These are phyloP conservation scores for Sceliomorpha sp. DNA, from an alignment of 2,888 invertebrate species.

Conservation along the genomic window DNA sequence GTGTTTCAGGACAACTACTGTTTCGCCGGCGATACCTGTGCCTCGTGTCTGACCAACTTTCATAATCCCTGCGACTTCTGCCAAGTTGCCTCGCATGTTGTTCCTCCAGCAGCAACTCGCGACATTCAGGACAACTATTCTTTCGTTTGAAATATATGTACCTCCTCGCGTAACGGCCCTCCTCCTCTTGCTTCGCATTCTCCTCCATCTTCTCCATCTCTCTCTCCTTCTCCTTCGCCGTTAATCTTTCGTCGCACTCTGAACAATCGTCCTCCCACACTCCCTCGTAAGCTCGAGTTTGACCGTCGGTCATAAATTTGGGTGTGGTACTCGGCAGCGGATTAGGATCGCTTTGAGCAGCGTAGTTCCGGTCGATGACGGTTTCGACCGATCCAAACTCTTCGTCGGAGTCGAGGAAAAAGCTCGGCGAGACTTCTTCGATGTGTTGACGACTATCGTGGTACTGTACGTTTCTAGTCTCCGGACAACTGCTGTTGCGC, in stretches of 20 bases:
- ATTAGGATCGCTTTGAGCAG: background rate
- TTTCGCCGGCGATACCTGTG: slow-evolving; percentile 68
- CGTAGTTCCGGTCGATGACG: slow-evolving; percentile 60
- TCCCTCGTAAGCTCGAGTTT: slow-evolving; percentile 31
- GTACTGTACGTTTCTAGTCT: slow-evolving; percentile 59
- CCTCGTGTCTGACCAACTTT: slow-evolving; percentile 18
- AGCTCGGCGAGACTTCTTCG: slow-evolving; percentile 34
- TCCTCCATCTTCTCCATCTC: slow-evolving; percentile 18
- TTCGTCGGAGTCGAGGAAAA: slow-evolving; percentile 71
- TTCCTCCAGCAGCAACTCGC: slow-evolving; percentile 60
- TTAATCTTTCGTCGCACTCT: background rate
- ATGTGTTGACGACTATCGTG: slow-evolving; percentile 16
- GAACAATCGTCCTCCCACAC: slow-evolving; percentile 21
- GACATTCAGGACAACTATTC: slow-evolving; percentile 70
- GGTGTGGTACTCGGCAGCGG: background rate
- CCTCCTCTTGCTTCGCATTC: background rate
- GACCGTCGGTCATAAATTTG: background rate
- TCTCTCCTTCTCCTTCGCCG: slow-evolving; percentile 17
- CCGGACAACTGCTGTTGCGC: slow-evolving; percentile 72
- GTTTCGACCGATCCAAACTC: slow-evolving; percentile 77
- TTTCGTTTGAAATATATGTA: slow-evolving; percentile 60
- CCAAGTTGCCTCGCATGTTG: too few species aligned
- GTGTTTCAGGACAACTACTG: slow-evolving; percentile 75
- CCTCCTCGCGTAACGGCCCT: background rate
- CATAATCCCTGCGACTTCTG: slow-evolving; percentile 30